Percentiles rank a stretch among this genome's conserved stretches.
Evolutionary conservation across 2,797 vertebrate genomes (phyloP).

Genomic region (Poeciliopsis turneri): DNA sequence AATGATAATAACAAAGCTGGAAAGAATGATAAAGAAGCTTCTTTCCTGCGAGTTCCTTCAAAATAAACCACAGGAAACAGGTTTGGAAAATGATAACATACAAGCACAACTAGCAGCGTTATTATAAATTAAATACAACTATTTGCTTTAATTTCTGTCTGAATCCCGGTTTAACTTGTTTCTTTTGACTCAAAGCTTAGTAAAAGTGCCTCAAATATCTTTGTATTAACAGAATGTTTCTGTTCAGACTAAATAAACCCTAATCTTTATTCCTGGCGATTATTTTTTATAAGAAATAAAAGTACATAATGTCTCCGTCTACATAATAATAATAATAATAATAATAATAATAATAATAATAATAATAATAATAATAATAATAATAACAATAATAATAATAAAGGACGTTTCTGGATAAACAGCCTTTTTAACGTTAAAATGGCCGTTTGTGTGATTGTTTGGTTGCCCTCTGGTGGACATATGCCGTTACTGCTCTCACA

Average conservation of each 20-base stretch:
- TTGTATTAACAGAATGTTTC: not conserved
- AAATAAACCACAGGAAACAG: not conserved
- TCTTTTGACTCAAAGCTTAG: not conserved
- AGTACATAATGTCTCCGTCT: conserved; percentile 74
- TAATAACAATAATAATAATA: too few relatives aligned
- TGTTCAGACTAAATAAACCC: not conserved
- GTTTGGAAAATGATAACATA: not conserved
- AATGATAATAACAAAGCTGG: not conserved
- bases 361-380: too few relatives aligned
- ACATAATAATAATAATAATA: too few relatives aligned
- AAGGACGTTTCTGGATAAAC: not conserved
- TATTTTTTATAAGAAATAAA: conserved; percentile 76
- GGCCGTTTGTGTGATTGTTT: not conserved
- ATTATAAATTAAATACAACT: not conserved
- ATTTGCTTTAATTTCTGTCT: not conserved
- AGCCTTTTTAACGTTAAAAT: not conserved
- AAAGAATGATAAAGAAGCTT: not conserved
- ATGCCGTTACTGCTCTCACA: not conserved
- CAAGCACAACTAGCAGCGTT: too few relatives aligned
- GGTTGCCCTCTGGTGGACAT: not conserved
- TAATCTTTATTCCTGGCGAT: conserved; percentile 43
- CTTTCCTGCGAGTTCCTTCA: not conserved
- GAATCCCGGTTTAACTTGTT: not conserved
- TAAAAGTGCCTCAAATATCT: not conserved
- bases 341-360: too few relatives aligned